Evolutionary conservation across 2,888 invertebrate genomes (phyloP).

Genomic region (Cyclophora albipunctata): DNA sequence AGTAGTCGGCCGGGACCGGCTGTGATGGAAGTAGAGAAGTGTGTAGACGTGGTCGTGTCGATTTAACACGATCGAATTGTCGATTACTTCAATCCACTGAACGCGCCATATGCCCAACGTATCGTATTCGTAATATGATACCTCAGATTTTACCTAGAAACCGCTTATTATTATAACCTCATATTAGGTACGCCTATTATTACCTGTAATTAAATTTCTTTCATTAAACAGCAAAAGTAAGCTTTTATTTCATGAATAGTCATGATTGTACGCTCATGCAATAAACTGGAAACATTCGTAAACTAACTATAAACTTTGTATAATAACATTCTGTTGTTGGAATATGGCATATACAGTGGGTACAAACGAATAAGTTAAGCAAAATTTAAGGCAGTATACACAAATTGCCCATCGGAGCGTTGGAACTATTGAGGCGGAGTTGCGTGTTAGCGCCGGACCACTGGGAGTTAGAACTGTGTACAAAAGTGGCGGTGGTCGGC

Average conservation of each 20-base stretch:
- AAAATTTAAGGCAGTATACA: conserved; percentile 45
- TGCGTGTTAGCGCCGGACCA: conserved; percentile 59
- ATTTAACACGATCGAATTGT: conserved; percentile 48
- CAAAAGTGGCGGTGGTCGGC: conserved; percentile 41
- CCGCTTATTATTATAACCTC: conserved; percentile 4
- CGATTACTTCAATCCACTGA: conserved; percentile 55
- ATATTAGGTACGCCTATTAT: too few relatives aligned
- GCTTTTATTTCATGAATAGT: conserved; percentile 4
- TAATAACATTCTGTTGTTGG: conserved; percentile 2
- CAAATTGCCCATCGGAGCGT: conserved; percentile 54
- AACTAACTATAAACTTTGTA: too few relatives aligned
- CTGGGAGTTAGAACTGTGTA: conserved; percentile 45
- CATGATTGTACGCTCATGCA: not conserved
- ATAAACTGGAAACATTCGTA: not conserved
- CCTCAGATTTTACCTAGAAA: conserved; percentile 37
- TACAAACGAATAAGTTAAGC: conserved; percentile 28
- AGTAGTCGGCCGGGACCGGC: too few relatives aligned
- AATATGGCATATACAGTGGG: conserved; percentile 8
- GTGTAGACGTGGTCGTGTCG: conserved; percentile 38
- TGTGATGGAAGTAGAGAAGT: conserved; percentile 11
- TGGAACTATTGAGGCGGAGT: conserved; percentile 58
- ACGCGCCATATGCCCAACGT: conserved; percentile 49
- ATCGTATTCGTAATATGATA: conserved; percentile 56
- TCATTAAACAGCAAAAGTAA: not conserved
- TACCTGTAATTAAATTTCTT: not conserved